Evolutionary conservation across 2,888 invertebrate genomes (phyloP), one percentile per base, ranked within the genome.

Genomic region (Eristalis pertinax): DNA sequence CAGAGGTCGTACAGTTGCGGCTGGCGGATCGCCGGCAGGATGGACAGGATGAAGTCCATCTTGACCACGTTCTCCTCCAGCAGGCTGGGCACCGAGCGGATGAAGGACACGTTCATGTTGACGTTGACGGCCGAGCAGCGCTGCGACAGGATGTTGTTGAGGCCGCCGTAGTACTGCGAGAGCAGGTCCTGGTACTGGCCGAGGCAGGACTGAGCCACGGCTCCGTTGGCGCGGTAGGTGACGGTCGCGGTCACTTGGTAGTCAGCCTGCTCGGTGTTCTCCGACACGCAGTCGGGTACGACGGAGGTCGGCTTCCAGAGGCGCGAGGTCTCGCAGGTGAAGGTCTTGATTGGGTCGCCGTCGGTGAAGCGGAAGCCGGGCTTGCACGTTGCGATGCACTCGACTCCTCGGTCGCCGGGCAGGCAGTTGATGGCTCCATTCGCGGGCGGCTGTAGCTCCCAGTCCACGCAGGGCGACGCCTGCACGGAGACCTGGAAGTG

Each of bases 121-220:
- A 98, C 98, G 90, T 98, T 98, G 65, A 98, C 97, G 4, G 98
- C 98, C 0, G 98, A 98, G 92, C 99, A 99, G 89, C 98, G 95
- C 91, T 98, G 97, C 0, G 98, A 97, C 15, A 99, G 94, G 84
- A 98, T 94, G 79, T 94, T 95, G 90, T 98, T 98, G 2, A 99
- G 94, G 62, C 96, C 95, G 35, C 94, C 93, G 90, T 97, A 97
- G 91, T 97, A 97, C 91, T 98, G 97, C 0, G 96, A 94, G 87
- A 97, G 94, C 15, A 97, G 94, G 88, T 97, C 97, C 89, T 96
- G 96, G 92, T 98, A 98, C 91, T 98, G 97, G 1, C 95, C 95
- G 73, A 98, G 94, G 92, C 98, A 98, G 8, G 96, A 95, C 84
- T 95, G 95, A 0, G 97, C 96, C 3, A 98, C 97, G 11, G 97